A percentile compares a stretch with the other conserved stretches of the same genome.
phyloP scores from a whole-genome alignment of 2,888 invertebrate species.

The Horisme vitalbata region DNA sequence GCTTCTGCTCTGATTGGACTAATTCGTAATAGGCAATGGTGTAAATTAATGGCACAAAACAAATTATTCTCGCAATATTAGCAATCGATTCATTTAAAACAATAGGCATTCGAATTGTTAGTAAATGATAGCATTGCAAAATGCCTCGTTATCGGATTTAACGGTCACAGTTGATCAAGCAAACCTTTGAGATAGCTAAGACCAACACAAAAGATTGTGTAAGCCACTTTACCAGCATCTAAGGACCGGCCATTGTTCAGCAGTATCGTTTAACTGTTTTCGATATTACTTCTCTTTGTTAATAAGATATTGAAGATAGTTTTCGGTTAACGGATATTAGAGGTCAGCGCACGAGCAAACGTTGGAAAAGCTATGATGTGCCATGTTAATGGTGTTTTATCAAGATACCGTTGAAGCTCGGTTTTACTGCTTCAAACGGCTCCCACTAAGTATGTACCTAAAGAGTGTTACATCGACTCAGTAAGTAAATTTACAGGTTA shows the following conservation, averaged over 20 bases:
- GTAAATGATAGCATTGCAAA: conserved; percentile 30
- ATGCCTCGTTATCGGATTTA: conserved; percentile 37
- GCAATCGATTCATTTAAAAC: conserved; percentile 6
- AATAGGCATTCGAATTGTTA: conserved; percentile 16
- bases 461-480: conserved; percentile 24
- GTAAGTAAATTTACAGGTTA: neutral
- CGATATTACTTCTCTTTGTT: conserved; percentile 37
- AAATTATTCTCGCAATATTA: neutral
- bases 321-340: conserved; percentile 61
- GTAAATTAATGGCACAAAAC: too few relatives aligned
- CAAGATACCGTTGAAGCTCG: conserved; percentile 61
- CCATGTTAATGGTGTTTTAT: conserved; percentile 67
- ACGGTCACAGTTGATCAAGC: conserved; percentile 44
- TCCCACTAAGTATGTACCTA: conserved; percentile 47
- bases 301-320: conserved; percentile 47
- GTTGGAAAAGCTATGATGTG: conserved; percentile 50
- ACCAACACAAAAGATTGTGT: conserved; percentile 49
- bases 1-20: too few relatives aligned
- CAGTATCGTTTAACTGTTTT: conserved; percentile 37
- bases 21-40: too few relatives aligned
- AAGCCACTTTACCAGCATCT: conserved; percentile 47
- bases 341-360: conserved; percentile 64
- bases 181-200: conserved; percentile 33
- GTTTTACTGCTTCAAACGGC: conserved; percentile 50
- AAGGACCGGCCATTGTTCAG: conserved; percentile 47